phyloP scores from a whole-genome alignment of 2,113 vertebrate species.

The Hemicordylus capensis region DNA sequence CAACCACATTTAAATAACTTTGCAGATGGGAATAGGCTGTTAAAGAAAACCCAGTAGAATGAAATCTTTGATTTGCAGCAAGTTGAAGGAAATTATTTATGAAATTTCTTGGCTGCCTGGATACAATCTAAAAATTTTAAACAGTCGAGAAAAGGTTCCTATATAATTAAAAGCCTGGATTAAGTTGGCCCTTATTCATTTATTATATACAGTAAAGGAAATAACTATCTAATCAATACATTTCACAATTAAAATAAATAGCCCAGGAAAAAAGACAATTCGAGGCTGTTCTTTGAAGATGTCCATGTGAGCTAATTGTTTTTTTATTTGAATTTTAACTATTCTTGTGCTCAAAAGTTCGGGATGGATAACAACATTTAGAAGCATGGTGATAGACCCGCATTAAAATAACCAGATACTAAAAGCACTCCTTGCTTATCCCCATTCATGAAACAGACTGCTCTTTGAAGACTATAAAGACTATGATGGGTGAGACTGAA shows the following conservation, averaged over 20 bases:
- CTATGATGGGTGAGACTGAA: too few species aligned
- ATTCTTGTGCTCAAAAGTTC: neutral
- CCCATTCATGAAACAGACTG: neutral
- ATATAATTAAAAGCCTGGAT: slow-evolving; percentile 21
- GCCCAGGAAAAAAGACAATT: neutral
- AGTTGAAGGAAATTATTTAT: slow-evolving; percentile 48
- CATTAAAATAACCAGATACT: neutral
- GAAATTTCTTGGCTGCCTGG: slow-evolving; percentile 21
- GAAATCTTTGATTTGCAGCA: slow-evolving; percentile 35
- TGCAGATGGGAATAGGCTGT: slow-evolving; percentile 36
- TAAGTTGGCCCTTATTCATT: neutral
- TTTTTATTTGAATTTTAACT: neutral
- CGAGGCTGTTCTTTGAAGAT: neutral
- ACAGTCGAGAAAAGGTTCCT: neutral
- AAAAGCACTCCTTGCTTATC: neutral
- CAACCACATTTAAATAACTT: slow-evolving; percentile 25
- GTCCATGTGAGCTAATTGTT: neutral
- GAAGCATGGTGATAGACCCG: neutral
- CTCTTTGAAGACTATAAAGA: too few species aligned
- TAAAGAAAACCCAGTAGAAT: slow-evolving; percentile 23
- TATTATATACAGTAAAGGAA: neutral
- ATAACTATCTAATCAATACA: neutral
- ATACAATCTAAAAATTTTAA: slow-evolving; percentile 21
- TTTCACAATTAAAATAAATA: neutral
- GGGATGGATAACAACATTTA: neutral